A percentile compares a stretch with the other conserved stretches of the same genome.
Evolutionary conservation across 2,113 vertebrate species (phyloP).

Genomic region (Eonycteris spelaea): DNA sequence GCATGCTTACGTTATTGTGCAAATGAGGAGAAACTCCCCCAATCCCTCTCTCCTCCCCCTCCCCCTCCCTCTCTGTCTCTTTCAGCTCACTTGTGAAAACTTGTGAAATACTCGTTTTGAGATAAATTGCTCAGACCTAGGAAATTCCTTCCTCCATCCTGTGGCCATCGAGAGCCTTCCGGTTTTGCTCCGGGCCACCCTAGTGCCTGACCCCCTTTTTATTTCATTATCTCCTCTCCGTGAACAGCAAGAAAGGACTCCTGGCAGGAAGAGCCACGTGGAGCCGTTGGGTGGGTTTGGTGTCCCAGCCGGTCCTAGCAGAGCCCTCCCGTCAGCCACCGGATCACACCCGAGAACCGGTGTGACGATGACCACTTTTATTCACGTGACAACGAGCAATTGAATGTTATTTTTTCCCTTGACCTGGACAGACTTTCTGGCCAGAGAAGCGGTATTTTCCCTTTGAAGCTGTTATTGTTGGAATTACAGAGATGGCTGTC

Average conservation of each 20-base stretch:
- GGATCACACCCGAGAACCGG: background rate
- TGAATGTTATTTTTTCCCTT: conserved; percentile 40
- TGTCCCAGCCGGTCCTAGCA: background rate
- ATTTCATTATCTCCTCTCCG: rapidly evolving
- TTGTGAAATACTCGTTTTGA: background rate
- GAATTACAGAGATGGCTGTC: background rate
- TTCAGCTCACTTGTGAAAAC: no score
- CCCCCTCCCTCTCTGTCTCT: background rate
- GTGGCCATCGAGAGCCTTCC: background rate
- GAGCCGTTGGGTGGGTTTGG: rapidly evolving
- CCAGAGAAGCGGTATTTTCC: conserved; percentile 56
- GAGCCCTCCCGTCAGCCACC: background rate
- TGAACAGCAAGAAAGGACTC: background rate
- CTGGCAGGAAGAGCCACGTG: rapidly evolving
- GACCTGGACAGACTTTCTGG: conserved; percentile 51
- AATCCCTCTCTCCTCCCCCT: no score
- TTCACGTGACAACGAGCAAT: conserved; percentile 49
- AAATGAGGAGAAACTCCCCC: no score
- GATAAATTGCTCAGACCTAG: background rate
- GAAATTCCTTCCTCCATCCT: background rate
- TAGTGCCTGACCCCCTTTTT: background rate
- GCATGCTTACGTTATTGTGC: no score
- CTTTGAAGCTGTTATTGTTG: conserved; percentile 28
- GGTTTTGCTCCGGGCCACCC: background rate
- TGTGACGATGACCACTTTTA: conserved; percentile 17